Evolutionary conservation across 2,797 vertebrate species (phyloP), one percentile per base, ranked within the genome.

Genomic region (Falco rusticolus): DNA sequence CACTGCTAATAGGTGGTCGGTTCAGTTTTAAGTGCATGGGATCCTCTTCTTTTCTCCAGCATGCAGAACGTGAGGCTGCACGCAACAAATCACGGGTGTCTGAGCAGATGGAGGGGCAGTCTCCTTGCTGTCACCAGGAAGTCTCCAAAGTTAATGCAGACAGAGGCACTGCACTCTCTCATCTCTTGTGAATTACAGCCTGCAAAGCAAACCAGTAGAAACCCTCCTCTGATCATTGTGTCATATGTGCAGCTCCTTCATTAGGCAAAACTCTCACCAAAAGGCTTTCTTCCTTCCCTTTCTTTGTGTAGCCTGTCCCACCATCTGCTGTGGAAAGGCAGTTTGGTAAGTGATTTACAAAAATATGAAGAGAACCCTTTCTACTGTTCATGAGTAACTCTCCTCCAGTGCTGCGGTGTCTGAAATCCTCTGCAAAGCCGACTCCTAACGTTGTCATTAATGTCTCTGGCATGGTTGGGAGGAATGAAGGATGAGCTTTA

Each of bases 401-500:
- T 94, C 12, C 15, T 84, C 39, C 50, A 39, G 33, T 51, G 68
- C 60, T 50, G 41, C 18, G 14, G 68, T 85, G 33, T 87, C 81
- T 90, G 54, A 88, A 93, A 93, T 83, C 17, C 57, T 84, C 72
- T 78, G 90, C 57, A 85, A 87, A 92, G 43, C 78, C 1, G 9
- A 60, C 48, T 89, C 75, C 75, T 54, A 59, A 60, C 33, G 4
- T 59, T 85, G 71, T 56, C 78, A 51, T 81, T 91, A 72, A 43
- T 72, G 63, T 91, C 70, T 79, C 76, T 88, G 85, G 47, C 65
- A 45, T 76, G 33, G 68, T 10, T 87, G 69, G 45, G 75, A 93
- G 72, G 47, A 93, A 80, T 80, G 84, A 95, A 89, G 37, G 75
- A 93, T 85, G 81, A 96, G 50, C 13, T 92, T 82, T 69, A 92